A percentile compares a stretch with the other conserved stretches of the same genome.
Evolutionary conservation across 2,888 invertebrate genomes (phyloP).

Genomic region (Melanostoma scalare): DNA sequence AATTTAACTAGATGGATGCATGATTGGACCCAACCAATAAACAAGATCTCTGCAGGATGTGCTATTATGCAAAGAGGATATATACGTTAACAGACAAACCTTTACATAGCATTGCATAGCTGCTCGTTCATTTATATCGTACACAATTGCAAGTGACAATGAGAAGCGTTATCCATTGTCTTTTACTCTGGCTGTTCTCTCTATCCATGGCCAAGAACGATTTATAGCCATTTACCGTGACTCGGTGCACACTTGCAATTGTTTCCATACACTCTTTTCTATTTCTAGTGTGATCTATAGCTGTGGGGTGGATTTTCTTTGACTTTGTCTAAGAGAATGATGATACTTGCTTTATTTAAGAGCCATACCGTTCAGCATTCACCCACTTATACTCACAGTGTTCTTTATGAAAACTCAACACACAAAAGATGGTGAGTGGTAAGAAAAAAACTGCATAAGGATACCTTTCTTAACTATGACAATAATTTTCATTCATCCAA

Average conservation of each 20-base stretch:
- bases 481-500: too few relatives aligned
- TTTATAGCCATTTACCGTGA: conserved; percentile 70
- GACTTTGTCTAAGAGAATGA: conserved; percentile 39
- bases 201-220: conserved; percentile 67
- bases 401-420: too few relatives aligned
- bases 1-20: conserved; percentile 36
- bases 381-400: too few relatives aligned
- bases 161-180: conserved; percentile 66
- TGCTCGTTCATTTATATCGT: conserved; percentile 30
- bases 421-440: too few relatives aligned
- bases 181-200: conserved; percentile 48
- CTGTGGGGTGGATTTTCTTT: conserved; percentile 52
- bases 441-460: too few relatives aligned
- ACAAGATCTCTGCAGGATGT: conserved; percentile 39
- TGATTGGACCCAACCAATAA: conserved; percentile 56
- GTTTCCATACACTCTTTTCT: conserved; percentile 59
- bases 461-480: too few relatives aligned
- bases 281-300: conserved; percentile 59
- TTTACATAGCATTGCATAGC: neutral
- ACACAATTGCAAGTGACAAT: conserved; percentile 64
- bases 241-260: conserved; percentile 70
- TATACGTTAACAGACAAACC: neutral
- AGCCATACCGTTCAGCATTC: neutral
- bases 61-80: conserved; percentile 22
- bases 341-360: conserved; percentile 39